These are phyloP conservation scores for Styela clava DNA, from an alignment of 23 tunicate genomes.

Conservation along the genomic window DNA sequence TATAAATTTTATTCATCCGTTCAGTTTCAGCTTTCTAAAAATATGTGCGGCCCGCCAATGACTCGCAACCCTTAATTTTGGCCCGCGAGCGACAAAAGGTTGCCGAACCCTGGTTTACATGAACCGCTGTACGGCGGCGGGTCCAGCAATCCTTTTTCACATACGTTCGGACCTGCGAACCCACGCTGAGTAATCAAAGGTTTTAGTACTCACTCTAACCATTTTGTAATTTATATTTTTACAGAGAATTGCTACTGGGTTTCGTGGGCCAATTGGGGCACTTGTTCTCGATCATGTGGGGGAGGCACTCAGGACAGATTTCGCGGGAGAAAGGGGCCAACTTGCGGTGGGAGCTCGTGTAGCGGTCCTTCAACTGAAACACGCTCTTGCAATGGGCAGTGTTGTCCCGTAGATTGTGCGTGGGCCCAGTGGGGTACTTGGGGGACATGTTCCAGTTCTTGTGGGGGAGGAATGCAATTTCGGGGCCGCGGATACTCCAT, in stretches of 20 bases:
- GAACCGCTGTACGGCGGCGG: no score
- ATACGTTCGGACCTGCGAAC: no score
- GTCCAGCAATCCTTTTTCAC: no score
- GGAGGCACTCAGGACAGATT: constrained; percentile 29
- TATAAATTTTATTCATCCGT: no score
- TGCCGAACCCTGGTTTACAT: no score
- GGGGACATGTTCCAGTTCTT: constrained; percentile 22
- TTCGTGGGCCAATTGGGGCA: constrained; percentile 28
- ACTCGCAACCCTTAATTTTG: no score
- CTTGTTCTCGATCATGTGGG: constrained; percentile 44
- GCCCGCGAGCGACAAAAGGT: no score
- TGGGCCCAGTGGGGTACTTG: constrained; percentile 38
- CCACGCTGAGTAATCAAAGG: no score
- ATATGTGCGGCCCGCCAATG: no score
- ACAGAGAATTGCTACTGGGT: constrained; percentile 37
- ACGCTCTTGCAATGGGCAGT: constrained; percentile 27
- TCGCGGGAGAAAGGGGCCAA: constrained; percentile 11
- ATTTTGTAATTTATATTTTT: no score
- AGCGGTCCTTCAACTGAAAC: constrained; percentile 5
- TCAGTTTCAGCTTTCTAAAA: no score
- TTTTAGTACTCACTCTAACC: no score
- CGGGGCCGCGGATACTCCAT: constrained; percentile 5
- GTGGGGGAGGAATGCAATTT: constrained; percentile 43
- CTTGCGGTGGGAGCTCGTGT: constrained; percentile 39
- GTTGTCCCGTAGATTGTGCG: constrained; percentile 49